A percentile compares a stretch with the other conserved stretches of the same genome.
phyloP scores from a whole-genome alignment of 2,888 invertebrate species.

The Patella caerulea region DNA sequence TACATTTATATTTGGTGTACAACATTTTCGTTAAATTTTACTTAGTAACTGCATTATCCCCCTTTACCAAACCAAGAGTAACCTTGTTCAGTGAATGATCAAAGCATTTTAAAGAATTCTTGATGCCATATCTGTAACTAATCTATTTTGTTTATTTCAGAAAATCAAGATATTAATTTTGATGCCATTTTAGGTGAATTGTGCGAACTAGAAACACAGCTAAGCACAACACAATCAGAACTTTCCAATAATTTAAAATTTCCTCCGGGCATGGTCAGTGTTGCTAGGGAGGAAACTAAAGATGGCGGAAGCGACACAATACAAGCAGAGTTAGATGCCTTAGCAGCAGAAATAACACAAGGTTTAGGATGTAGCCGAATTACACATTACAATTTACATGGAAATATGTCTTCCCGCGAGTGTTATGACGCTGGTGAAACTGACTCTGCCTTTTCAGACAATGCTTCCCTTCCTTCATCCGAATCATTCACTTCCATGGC shows the following conservation, averaged over 20 bases:
- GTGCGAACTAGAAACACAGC: slow-evolving; percentile 85
- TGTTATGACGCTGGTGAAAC: slow-evolving; percentile 90
- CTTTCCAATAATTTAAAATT: slow-evolving; percentile 39
- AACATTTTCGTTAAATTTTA: too few species aligned
- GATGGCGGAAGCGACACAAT: slow-evolving; percentile 53
- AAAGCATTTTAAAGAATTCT: too few species aligned
- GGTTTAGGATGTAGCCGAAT: slow-evolving; percentile 52
- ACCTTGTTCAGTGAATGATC: too few species aligned
- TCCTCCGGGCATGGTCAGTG: slow-evolving; percentile 25
- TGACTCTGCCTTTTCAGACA: slow-evolving; percentile 98
- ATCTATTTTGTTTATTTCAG: slow-evolving; percentile 72
- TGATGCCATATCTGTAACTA: background rate
- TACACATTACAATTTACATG: slow-evolving; percentile 20
- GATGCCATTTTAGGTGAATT: slow-evolving; percentile 97
- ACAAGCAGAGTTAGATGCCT: slow-evolving; percentile 61
- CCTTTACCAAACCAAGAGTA: too few species aligned
- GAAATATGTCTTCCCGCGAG: slow-evolving; percentile 24
- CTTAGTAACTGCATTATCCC: too few species aligned
- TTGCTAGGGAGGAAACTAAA: slow-evolving; percentile 13
- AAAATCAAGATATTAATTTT: slow-evolving; percentile 95
- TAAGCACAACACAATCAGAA: slow-evolving; percentile 73
- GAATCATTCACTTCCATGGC: slow-evolving; percentile 89
- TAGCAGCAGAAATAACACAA: slow-evolving; percentile 61
- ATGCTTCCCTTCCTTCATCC: slow-evolving; percentile 91
- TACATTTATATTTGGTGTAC: too few species aligned